Evolutionary conservation across 2,113 vertebrate genomes (phyloP).

Genomic region (Coptodon rendalli): DNA sequence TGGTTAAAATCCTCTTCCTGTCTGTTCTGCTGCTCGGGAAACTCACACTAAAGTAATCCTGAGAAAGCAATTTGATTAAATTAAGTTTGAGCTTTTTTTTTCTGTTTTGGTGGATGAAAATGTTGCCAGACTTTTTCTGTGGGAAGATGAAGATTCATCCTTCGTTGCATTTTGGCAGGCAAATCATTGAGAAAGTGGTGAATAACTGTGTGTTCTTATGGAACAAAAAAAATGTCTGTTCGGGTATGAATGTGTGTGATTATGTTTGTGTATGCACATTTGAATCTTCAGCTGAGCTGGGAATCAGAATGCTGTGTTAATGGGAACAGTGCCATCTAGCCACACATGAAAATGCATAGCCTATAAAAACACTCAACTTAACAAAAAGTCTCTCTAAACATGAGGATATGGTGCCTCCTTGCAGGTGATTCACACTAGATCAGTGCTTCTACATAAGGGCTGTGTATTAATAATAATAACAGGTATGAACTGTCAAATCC

Average conservation of each 20-base stretch:
- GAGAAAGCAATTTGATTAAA: neutral
- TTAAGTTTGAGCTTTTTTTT: neutral
- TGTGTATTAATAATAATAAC: neutral
- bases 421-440: slow-evolving; percentile 6
- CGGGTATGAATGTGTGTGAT: neutral
- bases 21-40: neutral
- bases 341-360: slow-evolving; percentile 6
- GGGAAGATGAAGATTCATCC: neutral
- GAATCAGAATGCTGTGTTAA: slow-evolving; percentile 4
- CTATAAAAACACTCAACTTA: neutral
- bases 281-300: slow-evolving; percentile 37
- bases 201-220: neutral
- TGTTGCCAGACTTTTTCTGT: neutral
- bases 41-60: neutral
- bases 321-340: slow-evolving; percentile 50
- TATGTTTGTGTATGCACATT: neutral
- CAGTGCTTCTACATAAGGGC: slow-evolving; percentile 41
- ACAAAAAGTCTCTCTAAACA: neutral
- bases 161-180: neutral
- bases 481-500: neutral
- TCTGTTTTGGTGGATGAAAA: neutral
- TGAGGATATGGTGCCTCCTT: slow-evolving; percentile 41
- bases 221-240: neutral
- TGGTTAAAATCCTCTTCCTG: neutral
- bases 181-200: neutral